Evolutionary conservation across 1,140 invertebrate species (phyloP).

Genomic region (Brachystomella parvula): DNA sequence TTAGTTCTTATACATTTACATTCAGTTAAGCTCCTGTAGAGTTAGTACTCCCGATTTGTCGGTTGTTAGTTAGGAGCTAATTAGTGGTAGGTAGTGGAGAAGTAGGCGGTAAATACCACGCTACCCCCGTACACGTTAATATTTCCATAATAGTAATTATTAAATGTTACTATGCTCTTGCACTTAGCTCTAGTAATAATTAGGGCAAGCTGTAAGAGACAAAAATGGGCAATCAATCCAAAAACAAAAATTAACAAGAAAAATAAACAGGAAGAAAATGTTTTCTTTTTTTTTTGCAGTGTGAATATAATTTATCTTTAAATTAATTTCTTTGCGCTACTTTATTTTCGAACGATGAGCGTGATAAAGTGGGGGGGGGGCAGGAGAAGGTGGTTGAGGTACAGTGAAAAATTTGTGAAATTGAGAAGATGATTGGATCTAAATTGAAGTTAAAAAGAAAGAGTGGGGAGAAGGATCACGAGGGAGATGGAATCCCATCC

Average conservation of each 20-base stretch:
- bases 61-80: not conserved
- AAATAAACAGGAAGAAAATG: not conserved
- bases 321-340: not conserved
- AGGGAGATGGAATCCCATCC: constrained; percentile 20
- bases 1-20: constrained; percentile 9
- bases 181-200: not conserved
- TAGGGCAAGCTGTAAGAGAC: constrained; percentile 21
- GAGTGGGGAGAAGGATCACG: not conserved
- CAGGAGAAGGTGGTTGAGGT: not conserved
- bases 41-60: not conserved
- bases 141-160: constrained; percentile 3
- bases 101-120: not conserved
- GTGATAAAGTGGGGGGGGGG: not conserved
- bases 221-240: constrained; percentile 33
- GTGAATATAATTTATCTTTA: constrained; percentile 4
- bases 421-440: not conserved
- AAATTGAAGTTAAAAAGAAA: not conserved
- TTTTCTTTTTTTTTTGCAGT: constrained; percentile 34
- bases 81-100: not conserved
- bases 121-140: not conserved
- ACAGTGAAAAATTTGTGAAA: constrained; percentile 2
- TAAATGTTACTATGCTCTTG: not conserved
- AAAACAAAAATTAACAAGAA: constrained; percentile 32
- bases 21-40: too few relatives aligned
- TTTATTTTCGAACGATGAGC: too few relatives aligned